A percentile compares a stretch with the other conserved stretches of the same genome.
Evolutionary conservation across 2,888 invertebrate genomes (phyloP).

Genomic region (Aphodius granarius): DNA sequence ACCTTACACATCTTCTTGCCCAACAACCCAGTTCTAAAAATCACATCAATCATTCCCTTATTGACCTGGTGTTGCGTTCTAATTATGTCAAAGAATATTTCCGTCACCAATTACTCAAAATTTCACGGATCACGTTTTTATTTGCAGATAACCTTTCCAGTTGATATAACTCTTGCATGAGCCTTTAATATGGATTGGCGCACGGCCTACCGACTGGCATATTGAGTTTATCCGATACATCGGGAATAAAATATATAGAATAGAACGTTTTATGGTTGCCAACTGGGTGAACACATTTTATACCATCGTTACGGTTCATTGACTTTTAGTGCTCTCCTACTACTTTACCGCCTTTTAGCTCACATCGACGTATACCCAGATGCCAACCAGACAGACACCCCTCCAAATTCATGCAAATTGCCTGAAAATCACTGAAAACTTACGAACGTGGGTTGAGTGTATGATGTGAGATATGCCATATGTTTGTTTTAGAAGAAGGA

Average conservation of each 20-base stretch:
- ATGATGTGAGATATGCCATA: too few relatives aligned
- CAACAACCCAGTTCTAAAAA: too few relatives aligned
- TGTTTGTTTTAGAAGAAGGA: too few relatives aligned
- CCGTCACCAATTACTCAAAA: background rate
- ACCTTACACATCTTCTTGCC: too few relatives aligned
- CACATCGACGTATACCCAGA: too few relatives aligned
- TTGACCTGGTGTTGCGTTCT: too few relatives aligned
- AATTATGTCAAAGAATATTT: background rate
- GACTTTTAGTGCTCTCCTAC: constrained; percentile 1
- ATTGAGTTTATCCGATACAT: background rate
- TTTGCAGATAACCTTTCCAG: background rate
- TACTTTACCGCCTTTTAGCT: background rate
- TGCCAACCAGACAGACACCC: background rate
- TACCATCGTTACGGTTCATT: constrained; percentile 9
- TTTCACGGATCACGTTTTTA: background rate
- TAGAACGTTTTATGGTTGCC: background rate
- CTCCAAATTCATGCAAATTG: background rate
- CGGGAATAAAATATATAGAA: constrained; percentile 4
- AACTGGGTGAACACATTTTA: constrained; percentile 8
- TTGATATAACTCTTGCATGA: background rate
- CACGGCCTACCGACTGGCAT: background rate
- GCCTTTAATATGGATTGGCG: background rate
- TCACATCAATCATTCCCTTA: too few relatives aligned
- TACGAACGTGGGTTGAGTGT: too few relatives aligned
- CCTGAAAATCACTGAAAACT: background rate